phyloP scores from a whole-genome alignment of 2,888 invertebrate species.

The Calameuta filiformis region DNA sequence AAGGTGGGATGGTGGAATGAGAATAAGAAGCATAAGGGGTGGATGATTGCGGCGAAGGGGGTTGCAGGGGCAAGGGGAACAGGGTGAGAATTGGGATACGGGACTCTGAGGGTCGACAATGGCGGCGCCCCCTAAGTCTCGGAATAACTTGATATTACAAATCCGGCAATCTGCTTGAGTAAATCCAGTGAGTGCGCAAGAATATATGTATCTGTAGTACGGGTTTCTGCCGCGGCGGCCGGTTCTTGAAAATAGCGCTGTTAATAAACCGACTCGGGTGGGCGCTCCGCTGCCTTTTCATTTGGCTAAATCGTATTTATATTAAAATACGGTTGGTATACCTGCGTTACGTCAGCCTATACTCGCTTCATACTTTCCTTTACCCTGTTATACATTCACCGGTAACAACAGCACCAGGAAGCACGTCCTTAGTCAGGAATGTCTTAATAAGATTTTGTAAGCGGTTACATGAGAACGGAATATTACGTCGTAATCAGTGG shows the following conservation, averaged over 20 bases:
- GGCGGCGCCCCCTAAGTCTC: slow-evolving; percentile 11
- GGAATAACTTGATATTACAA: slow-evolving; percentile 37
- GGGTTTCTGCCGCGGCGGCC: background rate
- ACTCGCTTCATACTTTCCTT: background rate
- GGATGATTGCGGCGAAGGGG: background rate
- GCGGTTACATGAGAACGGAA: background rate
- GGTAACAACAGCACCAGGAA: background rate
- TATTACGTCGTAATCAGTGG: background rate
- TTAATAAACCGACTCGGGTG: slow-evolving; percentile 26
- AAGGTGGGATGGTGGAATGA: background rate
- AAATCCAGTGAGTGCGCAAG: slow-evolving; percentile 21
- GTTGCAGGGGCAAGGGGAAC: background rate
- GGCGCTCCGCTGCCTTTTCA: slow-evolving; percentile 9
- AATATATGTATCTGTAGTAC: background rate
- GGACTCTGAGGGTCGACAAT: slow-evolving; percentile 5
- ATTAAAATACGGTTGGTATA: slow-evolving; percentile 12
- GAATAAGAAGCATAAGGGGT: background rate
- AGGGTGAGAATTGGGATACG: background rate
- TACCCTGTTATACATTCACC: background rate
- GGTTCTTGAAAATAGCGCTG: slow-evolving; percentile 17
- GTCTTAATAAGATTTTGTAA: background rate
- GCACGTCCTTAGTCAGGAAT: background rate
- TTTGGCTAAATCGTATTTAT: slow-evolving; percentile 18
- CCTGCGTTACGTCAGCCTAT: background rate
- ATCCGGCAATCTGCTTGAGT: slow-evolving; percentile 37